Evolutionary conservation across 2,888 invertebrate genomes (phyloP).

Genomic region (Oxyteleia sp.): DNA sequence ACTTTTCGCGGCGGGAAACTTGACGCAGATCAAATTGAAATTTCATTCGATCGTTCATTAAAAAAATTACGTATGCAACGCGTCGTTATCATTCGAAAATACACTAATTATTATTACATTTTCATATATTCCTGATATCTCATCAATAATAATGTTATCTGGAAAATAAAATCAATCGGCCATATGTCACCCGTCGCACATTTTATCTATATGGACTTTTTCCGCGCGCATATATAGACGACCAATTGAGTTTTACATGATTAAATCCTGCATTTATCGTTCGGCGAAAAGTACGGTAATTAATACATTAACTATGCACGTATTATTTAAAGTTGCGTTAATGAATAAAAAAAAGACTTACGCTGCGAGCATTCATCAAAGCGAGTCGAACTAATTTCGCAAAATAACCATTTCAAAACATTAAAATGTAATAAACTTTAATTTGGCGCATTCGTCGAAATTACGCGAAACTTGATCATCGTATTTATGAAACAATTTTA

Average conservation of each 20-base stretch:
- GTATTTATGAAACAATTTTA: conserved; percentile 58
- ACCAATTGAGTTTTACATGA: conserved; percentile 54
- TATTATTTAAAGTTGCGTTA: conserved; percentile 46
- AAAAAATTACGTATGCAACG: no score
- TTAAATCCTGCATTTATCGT: conserved; percentile 50
- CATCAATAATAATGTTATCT: no score
- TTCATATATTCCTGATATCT: no score
- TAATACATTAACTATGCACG: conserved; percentile 53
- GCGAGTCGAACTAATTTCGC: conserved; percentile 53
- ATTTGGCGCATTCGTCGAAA: conserved; percentile 57
- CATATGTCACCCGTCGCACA: no score
- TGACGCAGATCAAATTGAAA: no score
- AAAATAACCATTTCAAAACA: conserved; percentile 55
- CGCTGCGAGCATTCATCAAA: conserved; percentile 30
- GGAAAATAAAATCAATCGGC: no score
- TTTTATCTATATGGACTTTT: no score
- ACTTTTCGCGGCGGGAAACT: no score
- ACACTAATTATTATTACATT: no score
- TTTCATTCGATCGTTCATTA: no score
- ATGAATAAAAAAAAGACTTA: conserved; percentile 15
- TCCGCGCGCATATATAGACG: conserved; percentile 23
- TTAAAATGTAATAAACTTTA: conserved; percentile 66
- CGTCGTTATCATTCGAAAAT: no score
- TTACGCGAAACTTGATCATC: conserved; percentile 53
- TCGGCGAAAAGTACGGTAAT: conserved; percentile 49